phyloP scores from a whole-genome alignment of 2,888 invertebrate species.

The Mycalesis mineus region DNA sequence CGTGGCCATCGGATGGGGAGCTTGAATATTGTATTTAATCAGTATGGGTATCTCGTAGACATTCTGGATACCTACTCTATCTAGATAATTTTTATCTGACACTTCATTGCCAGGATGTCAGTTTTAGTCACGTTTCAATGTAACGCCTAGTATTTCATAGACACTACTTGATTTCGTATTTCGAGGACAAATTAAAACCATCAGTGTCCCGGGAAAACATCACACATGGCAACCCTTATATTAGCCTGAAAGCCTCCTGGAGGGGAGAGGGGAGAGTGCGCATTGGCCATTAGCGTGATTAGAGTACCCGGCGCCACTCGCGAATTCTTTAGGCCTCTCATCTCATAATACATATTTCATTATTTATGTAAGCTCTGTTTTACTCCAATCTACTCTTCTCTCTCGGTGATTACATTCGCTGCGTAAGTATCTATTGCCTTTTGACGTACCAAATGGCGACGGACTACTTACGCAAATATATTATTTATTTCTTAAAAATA shows the following conservation, averaged over 20 bases:
- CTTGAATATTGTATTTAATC: no score
- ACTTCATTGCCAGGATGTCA: no score
- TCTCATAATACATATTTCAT: constrained; percentile 77
- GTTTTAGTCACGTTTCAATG: no score
- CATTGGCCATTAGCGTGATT: constrained; percentile 79
- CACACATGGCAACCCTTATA: constrained; percentile 31
- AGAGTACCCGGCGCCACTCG: constrained; percentile 63
- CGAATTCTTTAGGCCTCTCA: constrained; percentile 75
- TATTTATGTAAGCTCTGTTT: constrained; percentile 74
- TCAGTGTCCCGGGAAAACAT: not conserved
- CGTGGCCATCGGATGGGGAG: no score
- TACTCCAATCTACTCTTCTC: constrained; percentile 61
- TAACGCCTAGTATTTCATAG: no score
- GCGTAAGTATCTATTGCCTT: constrained; percentile 42
- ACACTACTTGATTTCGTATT: not conserved
- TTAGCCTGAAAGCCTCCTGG: constrained; percentile 69
- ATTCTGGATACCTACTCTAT: no score
- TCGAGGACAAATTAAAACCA: not conserved
- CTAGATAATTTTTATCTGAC: no score
- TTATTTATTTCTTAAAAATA: not conserved
- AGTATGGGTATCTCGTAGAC: no score
- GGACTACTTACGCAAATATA: constrained; percentile 23
- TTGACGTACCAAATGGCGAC: constrained; percentile 32
- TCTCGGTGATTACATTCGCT: constrained; percentile 58
- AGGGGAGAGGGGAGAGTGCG: constrained; percentile 49